Conservation (phyloP, 2,113 vertebrate species). For the Colinus virginianus region DNA sequence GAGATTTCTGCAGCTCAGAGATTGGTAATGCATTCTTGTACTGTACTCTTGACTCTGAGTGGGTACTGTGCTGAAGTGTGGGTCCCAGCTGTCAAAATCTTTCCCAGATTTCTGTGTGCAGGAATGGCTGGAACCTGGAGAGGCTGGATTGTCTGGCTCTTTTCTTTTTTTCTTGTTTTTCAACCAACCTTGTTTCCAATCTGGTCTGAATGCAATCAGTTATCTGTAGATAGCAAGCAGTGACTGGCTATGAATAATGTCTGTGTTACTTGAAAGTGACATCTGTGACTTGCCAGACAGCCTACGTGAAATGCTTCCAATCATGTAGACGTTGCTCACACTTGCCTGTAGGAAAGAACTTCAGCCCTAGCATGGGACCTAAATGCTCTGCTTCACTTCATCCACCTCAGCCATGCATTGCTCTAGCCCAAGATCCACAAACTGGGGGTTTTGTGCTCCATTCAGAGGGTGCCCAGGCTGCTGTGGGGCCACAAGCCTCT, state of each 20-base stretch:
- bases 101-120: conserved; percentile 22
- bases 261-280: conserved; percentile 61
- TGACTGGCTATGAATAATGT: conserved; percentile 67
- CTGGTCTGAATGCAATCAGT: conserved; percentile 60
- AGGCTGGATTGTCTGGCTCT: conserved; percentile 57
- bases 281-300: conserved; percentile 71
- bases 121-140: conserved; percentile 42
- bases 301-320: conserved; percentile 64
- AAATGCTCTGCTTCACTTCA: background rate
- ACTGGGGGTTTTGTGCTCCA: background rate
- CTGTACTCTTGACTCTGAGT: conserved; percentile 16
- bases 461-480: background rate
- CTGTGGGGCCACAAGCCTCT: fast-evolving
- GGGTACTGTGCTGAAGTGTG: conserved; percentile 7
- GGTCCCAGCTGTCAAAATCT: background rate
- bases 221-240: conserved; percentile 66
- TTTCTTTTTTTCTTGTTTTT: background rate
- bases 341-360: background rate
- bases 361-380: background rate
- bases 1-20: background rate
- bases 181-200: conserved; percentile 56
- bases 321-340: background rate
- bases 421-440: fast-evolving
- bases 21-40: conserved; percentile 4
- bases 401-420: fast-evolving